phyloP scores from a whole-genome alignment of 2,797 vertebrate genomes.

The Sebastes iracundus region DNA sequence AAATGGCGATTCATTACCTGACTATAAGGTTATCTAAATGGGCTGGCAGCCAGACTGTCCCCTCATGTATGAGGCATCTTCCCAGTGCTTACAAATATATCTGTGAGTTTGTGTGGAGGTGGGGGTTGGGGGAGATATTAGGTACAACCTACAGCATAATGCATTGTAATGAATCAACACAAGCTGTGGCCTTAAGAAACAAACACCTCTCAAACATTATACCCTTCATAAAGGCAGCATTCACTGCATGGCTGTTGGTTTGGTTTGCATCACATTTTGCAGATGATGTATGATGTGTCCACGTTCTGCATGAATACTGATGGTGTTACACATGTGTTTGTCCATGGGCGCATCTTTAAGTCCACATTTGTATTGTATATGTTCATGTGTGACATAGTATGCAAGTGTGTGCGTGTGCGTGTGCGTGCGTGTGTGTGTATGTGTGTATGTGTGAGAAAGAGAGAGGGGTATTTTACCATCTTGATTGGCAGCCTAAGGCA shows the following conservation, averaged over 20 bases:
- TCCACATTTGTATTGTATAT: neutral
- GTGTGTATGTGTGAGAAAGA: neutral
- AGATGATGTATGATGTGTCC: neutral
- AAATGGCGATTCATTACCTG: conserved; percentile 62
- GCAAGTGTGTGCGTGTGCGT: neutral
- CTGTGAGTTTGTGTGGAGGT: neutral
- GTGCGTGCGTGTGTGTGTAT: neutral
- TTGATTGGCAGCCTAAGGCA: conserved; percentile 39
- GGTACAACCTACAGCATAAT: neutral
- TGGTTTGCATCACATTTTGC: neutral
- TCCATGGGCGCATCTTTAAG: neutral
- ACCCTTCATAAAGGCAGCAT: neutral
- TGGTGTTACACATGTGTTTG: neutral
- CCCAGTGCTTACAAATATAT: conserved; percentile 29
- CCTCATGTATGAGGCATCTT: conserved; percentile 35
- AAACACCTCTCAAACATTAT: neutral
- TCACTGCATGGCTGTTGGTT: neutral
- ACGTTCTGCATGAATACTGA: neutral
- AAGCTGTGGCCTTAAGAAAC: neutral
- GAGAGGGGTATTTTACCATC: neutral
- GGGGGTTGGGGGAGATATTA: neutral
- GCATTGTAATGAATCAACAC: neutral
- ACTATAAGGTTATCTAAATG: conserved; percentile 64
- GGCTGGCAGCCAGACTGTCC: conserved; percentile 48
- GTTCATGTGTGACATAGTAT: neutral